Base-by-base conservation (phyloP, 2,113 vertebrate species). In the Oncorhynchus masou region DNA sequence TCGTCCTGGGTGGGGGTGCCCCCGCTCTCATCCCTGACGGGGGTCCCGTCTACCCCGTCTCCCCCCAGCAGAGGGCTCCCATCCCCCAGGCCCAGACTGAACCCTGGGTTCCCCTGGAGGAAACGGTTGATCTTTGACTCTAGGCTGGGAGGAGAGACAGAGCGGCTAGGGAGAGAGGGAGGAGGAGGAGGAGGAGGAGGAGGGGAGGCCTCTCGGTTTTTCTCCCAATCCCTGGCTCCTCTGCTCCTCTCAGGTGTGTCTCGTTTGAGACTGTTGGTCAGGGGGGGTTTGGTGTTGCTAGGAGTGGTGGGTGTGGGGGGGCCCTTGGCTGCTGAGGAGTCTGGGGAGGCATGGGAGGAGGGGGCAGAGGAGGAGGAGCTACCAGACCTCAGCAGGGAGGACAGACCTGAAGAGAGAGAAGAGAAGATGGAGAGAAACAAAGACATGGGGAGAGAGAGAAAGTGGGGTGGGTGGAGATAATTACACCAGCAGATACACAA, bases 121-220 rank as follows among this genome's bases (percentile, higher is more conserved):
- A 99, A 99, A 81, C 96, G 99, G 91, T 99, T 97, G 75, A 99
- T 99, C 91, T 99, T 99, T 78, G 98, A 96, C 85, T 99, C 98
- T 84, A 99, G 86, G 73, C 98, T 99, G 1, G 94, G 93, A 0
- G 95, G 93, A 68, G 95, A 94, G 20, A 94, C 88, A 1, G 94
- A 69, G 90, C 49, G 7, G 68, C 75, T 0, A 2, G 83, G 31
- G n/a, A 72, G 27, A 31, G 80, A 84, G 27, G 88, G 79, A 57
- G 70, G 91, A 54, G 7, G 80, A 45, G 39, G 39, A 1, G 88
- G 79, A 57, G 70, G 91, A 54, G 7, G 80, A 45, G 39, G 39
- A 1, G 66, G 80, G 11, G 87, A 86, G 71, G 71, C 75, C 29
- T 85, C 81, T 80, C 85, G 77, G 22, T 81, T 83, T 81, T 85